phyloP scores from a whole-genome alignment of 2,888 invertebrate genomes.

The Xylota sylvarum region DNA sequence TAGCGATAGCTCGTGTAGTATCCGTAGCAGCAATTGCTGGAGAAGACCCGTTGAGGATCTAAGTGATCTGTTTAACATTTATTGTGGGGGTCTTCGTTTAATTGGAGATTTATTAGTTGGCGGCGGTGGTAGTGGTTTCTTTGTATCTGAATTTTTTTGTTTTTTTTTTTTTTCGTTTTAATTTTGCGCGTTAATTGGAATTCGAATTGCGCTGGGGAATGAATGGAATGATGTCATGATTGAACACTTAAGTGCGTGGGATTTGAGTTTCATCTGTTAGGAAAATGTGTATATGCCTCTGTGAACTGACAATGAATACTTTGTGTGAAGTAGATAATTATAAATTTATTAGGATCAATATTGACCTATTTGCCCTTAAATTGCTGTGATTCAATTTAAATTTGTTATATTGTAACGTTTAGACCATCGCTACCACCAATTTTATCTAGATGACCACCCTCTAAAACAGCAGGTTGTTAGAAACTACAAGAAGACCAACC shows the following conservation, averaged over 20 bases:
- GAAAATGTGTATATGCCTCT: not conserved
- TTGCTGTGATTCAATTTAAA: too few relatives aligned
- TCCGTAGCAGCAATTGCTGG: constrained; percentile 1
- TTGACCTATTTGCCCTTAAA: not conserved
- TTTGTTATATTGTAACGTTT: too few relatives aligned
- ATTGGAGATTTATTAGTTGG: constrained; percentile 50
- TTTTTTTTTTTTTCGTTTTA: constrained; percentile 6
- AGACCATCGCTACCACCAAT: too few relatives aligned
- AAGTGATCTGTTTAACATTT: constrained; percentile 38
- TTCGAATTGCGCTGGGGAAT: constrained; percentile 25
- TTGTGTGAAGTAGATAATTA: not conserved
- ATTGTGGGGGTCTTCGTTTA: constrained; percentile 10
- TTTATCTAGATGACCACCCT: too few relatives aligned
- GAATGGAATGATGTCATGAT: constrained; percentile 35
- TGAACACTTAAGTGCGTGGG: constrained; percentile 15
- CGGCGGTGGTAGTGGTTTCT: constrained; percentile 5
- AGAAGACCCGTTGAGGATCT: not conserved
- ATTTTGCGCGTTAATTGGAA: constrained; percentile 45
- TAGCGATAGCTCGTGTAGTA: not conserved
- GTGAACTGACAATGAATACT: not conserved
- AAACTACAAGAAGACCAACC: too few relatives aligned
- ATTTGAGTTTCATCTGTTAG: not conserved
- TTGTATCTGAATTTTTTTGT: constrained; percentile 1
- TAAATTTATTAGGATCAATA: not conserved
- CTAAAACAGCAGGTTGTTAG: too few relatives aligned